Evolutionary conservation across 92 coral and sea anemone species (phyloP).

Genomic region (Phymanthus crucifer): DNA sequence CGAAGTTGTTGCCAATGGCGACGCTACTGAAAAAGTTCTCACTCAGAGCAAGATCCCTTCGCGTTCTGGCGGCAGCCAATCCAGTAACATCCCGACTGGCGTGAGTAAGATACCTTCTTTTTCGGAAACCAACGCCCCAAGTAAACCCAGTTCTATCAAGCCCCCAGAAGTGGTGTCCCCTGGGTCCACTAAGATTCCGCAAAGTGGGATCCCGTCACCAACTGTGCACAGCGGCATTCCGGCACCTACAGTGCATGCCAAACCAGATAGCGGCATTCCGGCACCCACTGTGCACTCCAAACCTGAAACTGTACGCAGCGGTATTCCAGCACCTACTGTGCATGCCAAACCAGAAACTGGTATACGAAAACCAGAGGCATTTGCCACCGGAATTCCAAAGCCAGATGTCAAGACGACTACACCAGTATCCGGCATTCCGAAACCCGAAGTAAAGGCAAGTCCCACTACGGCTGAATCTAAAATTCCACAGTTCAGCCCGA

Average conservation of each 20-base stretch:
- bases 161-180: conserved; percentile 17
- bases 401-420: not conserved
- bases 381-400: conserved; percentile 31
- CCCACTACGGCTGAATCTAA: conserved; percentile 39
- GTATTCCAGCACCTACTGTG: conserved; percentile 22
- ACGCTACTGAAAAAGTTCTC: conserved; percentile 6
- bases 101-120: conserved; percentile 66
- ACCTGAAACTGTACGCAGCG: conserved; percentile 18
- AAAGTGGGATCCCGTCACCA: conserved; percentile 36
- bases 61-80: conserved; percentile 30
- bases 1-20: conserved; percentile 3
- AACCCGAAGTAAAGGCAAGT: conserved; percentile 29
- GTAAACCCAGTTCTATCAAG: conserved; percentile 19
- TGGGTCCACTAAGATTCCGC: conserved; percentile 60
- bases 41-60: conserved; percentile 42
- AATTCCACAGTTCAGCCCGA: conserved; percentile 33
- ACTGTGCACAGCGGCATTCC: conserved; percentile 20
- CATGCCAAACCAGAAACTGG: conserved; percentile 29
- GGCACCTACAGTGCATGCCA: conserved; percentile 20
- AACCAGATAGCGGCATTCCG: too few relatives aligned
- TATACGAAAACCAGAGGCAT: not conserved
- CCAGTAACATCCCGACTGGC: conserved; percentile 40
- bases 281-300: conserved; percentile 21
- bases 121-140: conserved; percentile 14
- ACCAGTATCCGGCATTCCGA: not conserved